These are phyloP conservation scores for Emydocephalus ijimae DNA, from an alignment of 2,113 vertebrate genomes.

Conservation along the genomic window DNA sequence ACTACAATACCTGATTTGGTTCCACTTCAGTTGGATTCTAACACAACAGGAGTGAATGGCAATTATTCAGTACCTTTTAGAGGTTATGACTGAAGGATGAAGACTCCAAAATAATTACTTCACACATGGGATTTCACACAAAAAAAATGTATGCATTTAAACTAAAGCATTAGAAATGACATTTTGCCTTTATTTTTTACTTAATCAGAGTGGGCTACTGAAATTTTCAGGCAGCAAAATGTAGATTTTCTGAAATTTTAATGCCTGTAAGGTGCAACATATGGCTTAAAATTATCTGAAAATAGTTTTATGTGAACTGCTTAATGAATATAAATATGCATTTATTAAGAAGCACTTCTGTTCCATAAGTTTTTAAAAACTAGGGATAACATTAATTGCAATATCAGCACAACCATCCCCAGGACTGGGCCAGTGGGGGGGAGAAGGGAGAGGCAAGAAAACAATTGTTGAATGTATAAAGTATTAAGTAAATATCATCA, in stretches of 20 bases:
- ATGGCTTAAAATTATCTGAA: background rate
- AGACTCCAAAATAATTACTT: conserved; percentile 6
- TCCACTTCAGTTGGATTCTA: conserved; percentile 24
- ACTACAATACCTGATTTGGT: conserved; percentile 13
- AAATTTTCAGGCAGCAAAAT: conserved; percentile 9
- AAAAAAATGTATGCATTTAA: conserved; percentile 9
- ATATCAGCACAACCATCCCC: background rate
- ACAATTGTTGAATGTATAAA: background rate
- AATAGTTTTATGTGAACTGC: background rate
- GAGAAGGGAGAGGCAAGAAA: background rate
- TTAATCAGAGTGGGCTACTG: background rate
- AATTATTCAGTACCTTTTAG: conserved; percentile 20
- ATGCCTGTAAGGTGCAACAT: background rate
- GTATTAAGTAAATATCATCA: background rate
- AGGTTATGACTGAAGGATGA: conserved; percentile 15
- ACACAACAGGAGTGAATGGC: background rate
- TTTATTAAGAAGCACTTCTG: background rate
- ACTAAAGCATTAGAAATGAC: background rate
- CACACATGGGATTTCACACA: conserved; percentile 10
- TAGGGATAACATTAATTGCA: background rate
- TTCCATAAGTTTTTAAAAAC: conserved; percentile 9
- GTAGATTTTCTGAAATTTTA: background rate
- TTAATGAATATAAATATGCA: background rate
- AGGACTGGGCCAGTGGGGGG: background rate
- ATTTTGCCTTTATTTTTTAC: conserved; percentile 9